Conservation (phyloP, 2,797 vertebrate genomes). For the Chelonia mydas region DNA sequence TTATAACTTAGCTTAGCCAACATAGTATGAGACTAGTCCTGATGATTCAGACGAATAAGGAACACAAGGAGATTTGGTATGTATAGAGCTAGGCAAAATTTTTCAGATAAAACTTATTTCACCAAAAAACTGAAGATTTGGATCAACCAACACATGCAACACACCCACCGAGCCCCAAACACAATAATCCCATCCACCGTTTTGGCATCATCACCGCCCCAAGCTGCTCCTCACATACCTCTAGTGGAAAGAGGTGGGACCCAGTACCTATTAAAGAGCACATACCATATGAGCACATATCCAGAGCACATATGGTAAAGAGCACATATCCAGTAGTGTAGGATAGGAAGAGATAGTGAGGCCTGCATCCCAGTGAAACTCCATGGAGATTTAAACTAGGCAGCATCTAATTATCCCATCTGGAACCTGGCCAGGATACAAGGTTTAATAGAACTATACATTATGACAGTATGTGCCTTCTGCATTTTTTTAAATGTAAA, state of each 20-base stretch:
- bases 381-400: background rate
- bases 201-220: background rate
- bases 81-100: background rate
- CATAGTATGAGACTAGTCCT: background rate
- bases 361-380: background rate
- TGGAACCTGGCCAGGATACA: background rate
- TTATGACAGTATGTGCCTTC: conserved; percentile 4
- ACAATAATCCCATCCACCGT: background rate
- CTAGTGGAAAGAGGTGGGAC: background rate
- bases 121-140: background rate
- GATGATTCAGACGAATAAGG: background rate
- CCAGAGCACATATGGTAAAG: too few relatives aligned
- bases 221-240: background rate
- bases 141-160: background rate
- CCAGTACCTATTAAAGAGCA: background rate
- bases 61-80: background rate
- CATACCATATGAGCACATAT: too few relatives aligned
- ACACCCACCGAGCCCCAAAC: background rate
- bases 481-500: background rate
- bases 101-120: background rate
- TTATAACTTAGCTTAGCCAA: background rate
- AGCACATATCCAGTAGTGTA: background rate
- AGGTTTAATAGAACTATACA: background rate
- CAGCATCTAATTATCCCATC: background rate
- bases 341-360: background rate